These are phyloP conservation scores for Zygaena filipendulae DNA, from an alignment of 2,888 invertebrate genomes.

Conservation along the genomic window DNA sequence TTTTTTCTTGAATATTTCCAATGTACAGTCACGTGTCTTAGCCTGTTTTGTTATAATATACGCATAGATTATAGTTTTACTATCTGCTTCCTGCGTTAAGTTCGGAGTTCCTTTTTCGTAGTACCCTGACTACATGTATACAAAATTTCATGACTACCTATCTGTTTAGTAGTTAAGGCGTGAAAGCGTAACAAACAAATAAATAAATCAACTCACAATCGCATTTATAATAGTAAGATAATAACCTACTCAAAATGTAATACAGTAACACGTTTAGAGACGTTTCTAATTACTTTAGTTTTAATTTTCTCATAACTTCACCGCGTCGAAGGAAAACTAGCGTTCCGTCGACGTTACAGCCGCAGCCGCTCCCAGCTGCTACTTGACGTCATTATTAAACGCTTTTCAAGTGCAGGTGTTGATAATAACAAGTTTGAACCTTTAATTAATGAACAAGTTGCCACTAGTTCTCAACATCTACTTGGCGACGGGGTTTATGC, in stretches of 20 bases:
- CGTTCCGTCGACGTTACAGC: slow-evolving; percentile 27
- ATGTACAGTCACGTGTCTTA: no score
- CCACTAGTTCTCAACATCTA: no score
- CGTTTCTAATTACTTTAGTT: slow-evolving; percentile 44
- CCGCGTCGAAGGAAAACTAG: slow-evolving; percentile 42
- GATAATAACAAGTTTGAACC: slow-evolving; percentile 60
- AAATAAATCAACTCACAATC: no score
- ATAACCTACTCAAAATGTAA: slow-evolving; percentile 9
- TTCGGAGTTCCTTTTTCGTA: no score
- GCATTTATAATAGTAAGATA: slow-evolving; percentile 8
- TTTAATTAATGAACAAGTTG: slow-evolving; percentile 62
- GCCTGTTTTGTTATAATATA: no score
- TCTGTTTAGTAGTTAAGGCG: background rate
- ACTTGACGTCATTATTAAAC: slow-evolving; percentile 61
- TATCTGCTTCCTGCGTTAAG: no score
- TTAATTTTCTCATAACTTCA: slow-evolving; percentile 41
- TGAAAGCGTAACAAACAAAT: no score
- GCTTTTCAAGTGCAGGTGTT: slow-evolving; percentile 66
- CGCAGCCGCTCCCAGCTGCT: slow-evolving; percentile 46
- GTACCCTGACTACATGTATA: no score
- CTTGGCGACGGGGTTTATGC: no score
- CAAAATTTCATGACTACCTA: no score
- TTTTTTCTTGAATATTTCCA: no score
- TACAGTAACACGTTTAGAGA: slow-evolving; percentile 18
- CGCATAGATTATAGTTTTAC: no score